Conservation (phyloP, 2,113 vertebrate species). For the Oryzias javanicus region DNA sequence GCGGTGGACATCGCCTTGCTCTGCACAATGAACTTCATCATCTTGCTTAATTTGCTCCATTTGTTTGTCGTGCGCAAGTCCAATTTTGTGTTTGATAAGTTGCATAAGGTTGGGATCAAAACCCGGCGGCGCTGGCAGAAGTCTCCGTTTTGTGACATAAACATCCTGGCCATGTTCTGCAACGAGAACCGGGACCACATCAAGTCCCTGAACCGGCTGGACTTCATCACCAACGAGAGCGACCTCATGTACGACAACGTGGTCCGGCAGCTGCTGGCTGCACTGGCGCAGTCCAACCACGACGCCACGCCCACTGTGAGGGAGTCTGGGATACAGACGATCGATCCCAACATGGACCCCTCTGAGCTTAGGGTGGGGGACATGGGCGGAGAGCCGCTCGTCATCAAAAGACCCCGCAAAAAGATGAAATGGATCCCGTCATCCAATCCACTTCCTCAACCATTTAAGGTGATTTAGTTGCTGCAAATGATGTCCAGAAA, state of each 20-base stretch:
- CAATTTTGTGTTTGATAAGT: slow-evolving; percentile 98
- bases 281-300: slow-evolving; percentile 94
- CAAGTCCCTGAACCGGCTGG: slow-evolving; percentile 95
- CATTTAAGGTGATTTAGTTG: slow-evolving; percentile 82
- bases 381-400: slow-evolving; percentile 83
- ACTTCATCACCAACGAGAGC: slow-evolving; percentile 98
- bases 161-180: slow-evolving; percentile 99
- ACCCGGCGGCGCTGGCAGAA: slow-evolving; percentile 96
- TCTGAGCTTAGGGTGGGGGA: slow-evolving; percentile 84
- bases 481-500: background rate
- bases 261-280: slow-evolving; percentile 94
- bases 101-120: slow-evolving; percentile 98
- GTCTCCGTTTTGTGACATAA: slow-evolving; percentile 98
- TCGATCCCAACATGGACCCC: slow-evolving; percentile 89
- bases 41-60: slow-evolving; percentile 92
- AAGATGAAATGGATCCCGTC: slow-evolving; percentile 97
- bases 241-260: slow-evolving; percentile 99
- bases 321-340: slow-evolving; percentile 89
- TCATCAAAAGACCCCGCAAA: slow-evolving; percentile 93
- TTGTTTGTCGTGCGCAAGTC: slow-evolving; percentile 98
- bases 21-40: slow-evolving; percentile 95
- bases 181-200: slow-evolving; percentile 99
- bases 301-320: slow-evolving; percentile 93
- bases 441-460: slow-evolving; percentile 92
- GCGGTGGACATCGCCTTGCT: slow-evolving; percentile 90